A percentile compares a stretch with the other conserved stretches of the same genome.
phyloP scores from a whole-genome alignment of 2,797 vertebrate species.

The Mormyrus proboscirostris region DNA sequence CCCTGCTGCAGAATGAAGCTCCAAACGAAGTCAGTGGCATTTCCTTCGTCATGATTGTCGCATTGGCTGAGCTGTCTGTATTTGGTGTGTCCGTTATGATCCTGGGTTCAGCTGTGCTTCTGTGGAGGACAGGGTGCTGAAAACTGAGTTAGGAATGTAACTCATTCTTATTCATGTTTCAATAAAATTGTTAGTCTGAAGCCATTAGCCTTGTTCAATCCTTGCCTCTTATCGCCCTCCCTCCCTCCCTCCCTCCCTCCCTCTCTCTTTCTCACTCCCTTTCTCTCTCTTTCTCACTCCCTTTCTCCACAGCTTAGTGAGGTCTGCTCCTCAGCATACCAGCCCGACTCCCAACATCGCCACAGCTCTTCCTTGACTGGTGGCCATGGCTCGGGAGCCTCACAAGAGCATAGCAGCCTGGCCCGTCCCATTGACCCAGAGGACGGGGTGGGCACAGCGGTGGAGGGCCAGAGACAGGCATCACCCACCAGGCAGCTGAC shows the following conservation, averaged over 20 bases:
- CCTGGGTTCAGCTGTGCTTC: background rate
- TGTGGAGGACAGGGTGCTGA: background rate
- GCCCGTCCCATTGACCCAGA: conserved; percentile 55
- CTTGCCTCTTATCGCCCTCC: background rate
- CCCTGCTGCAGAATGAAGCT: conserved; percentile 77
- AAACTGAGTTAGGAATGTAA: background rate
- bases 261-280: conserved; percentile 13
- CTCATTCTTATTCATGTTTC: background rate
- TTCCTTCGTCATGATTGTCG: background rate
- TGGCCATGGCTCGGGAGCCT: conserved; percentile 59
- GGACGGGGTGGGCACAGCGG: conserved; percentile 48
- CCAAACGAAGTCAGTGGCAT: conserved; percentile 80
- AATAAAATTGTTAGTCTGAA: background rate
- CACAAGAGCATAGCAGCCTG: conserved; percentile 58
- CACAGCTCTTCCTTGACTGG: conserved; percentile 44
- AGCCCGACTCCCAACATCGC: conserved; percentile 54
- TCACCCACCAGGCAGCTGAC: conserved; percentile 55
- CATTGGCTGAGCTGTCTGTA: background rate
- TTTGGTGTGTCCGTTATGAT: background rate
- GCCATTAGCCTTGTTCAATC: background rate
- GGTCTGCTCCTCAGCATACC: conserved; percentile 54
- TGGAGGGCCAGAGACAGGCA: conserved; percentile 57
- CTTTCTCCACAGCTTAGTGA: conserved; percentile 57
- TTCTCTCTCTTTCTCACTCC: conserved; percentile 5
- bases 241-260: conserved; percentile 10